Base-by-base conservation (phyloP, 2,797 vertebrate genomes). In the Lagocephalus sceleratus region DNA sequence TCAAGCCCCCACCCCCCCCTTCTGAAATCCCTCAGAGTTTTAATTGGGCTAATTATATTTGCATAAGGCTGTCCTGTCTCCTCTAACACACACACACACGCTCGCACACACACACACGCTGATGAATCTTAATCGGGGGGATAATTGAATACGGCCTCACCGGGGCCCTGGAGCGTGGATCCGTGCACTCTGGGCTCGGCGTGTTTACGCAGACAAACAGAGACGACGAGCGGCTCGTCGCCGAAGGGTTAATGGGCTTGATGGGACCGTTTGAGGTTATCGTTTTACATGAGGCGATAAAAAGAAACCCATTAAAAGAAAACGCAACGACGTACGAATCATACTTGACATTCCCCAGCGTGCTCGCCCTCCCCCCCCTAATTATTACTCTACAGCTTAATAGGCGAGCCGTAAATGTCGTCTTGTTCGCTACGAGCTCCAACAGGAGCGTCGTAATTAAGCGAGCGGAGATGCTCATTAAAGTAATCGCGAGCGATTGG, bases 31-130 rank as follows among this genome's bases (percentile, higher is more conserved):
- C 64, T 51, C 54, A 66, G 72, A 64, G 25, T 47, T 82, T 84
- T 82, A 85, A 86, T 77, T 83, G 63, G 62, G 66, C 68, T 88
- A 83, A 87, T 87, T 83, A 83, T 87, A 88, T 88, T 85, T 85
- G 80, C 78, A 84, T 81, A 73, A 69, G 66, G 65, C 67, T 66
- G 32, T 77, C 68, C 52, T 65, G 41, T 73, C 73, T 75, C 51
- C 66, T 25, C 50, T 20, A 43, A 55, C 60, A 61, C 50, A 52
- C 42, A 52, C 60, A 47, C 59, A 45, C 57, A 52, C 62, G 40
- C 50, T 43, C 57, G 61, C 60, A 53, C 62, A 44, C 50, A 47
- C 57, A 63, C 60, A 44, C 61, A 57, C 51, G 63, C 58, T 57
- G 65, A 73, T 66, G 67, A 41, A 60, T 76, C 84, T 60, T 74